phyloP scores from a whole-genome alignment of 2,888 invertebrate genomes.

The Pollenia griseotomentosa region DNA sequence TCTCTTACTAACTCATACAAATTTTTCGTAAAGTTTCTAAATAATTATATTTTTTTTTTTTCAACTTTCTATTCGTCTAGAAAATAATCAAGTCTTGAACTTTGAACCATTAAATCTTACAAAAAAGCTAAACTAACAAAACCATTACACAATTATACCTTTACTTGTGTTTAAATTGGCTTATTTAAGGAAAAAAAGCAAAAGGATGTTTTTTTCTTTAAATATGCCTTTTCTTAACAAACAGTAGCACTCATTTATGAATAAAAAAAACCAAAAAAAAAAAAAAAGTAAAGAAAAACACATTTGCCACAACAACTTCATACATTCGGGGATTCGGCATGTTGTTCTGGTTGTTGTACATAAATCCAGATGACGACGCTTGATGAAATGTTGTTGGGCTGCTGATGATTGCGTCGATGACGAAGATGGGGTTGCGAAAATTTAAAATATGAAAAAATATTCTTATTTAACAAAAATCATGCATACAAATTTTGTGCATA shows the following conservation, averaged over 20 bases:
- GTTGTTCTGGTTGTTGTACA: constrained; percentile 46
- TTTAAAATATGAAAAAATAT: constrained; percentile 72
- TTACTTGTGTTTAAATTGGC: not conserved
- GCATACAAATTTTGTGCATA: constrained; percentile 70
- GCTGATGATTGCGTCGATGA: constrained; percentile 55
- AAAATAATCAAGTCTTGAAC: constrained; percentile 7
- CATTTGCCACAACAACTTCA: constrained; percentile 55
- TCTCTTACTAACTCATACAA: too few species aligned
- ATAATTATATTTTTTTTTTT: not conserved
- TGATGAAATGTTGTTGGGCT: constrained; percentile 68
- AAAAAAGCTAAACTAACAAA: not conserved
- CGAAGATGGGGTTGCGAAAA: constrained; percentile 49
- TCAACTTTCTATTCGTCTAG: constrained; percentile 9
- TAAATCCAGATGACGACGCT: constrained; percentile 69
- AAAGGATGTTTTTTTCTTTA: constrained; percentile 33
- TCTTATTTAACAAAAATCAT: constrained; percentile 70
- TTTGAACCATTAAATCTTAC: constrained; percentile 2
- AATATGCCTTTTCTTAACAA: constrained; percentile 8
- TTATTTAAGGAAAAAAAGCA: not conserved
- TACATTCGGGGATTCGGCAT: constrained; percentile 8
- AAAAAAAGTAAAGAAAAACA: constrained; percentile 20
- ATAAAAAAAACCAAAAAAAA: constrained; percentile 21
- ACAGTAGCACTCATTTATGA: constrained; percentile 69
- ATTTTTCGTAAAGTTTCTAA: too few species aligned
- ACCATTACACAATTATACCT: constrained; percentile 2